Evolutionary conservation across 2,797 vertebrate genomes (phyloP).

Genomic region (Syngnathus rostellatus): DNA sequence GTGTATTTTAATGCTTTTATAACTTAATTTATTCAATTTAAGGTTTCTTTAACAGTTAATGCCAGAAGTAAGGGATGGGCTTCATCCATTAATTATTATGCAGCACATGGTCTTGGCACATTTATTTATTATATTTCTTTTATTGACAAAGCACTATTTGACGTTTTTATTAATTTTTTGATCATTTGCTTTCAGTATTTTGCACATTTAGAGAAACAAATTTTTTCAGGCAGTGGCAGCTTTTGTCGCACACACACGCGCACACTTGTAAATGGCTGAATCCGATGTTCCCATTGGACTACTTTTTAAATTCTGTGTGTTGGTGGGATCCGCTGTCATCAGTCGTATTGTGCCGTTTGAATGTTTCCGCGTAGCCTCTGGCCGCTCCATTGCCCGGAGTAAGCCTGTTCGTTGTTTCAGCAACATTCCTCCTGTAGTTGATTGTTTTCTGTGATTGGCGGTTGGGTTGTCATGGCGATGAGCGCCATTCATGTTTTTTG

Average conservation of each 20-base stretch:
- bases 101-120: conserved; percentile 77
- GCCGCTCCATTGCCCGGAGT: background rate
- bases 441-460: conserved; percentile 90
- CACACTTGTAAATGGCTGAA: conserved; percentile 71
- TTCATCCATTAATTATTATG: conserved; percentile 3
- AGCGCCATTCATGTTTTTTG: conserved; percentile 80
- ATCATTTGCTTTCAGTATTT: conserved; percentile 77
- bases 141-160: conserved; percentile 59
- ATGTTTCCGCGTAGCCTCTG: conserved; percentile 80
- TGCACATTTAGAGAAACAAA: conserved; percentile 81
- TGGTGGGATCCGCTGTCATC: conserved; percentile 60
- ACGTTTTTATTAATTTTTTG: conserved; percentile 26
- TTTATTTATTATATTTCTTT: conserved; percentile 34
- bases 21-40: conserved; percentile 36
- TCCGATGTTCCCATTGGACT: conserved; percentile 44
- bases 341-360: conserved; percentile 78
- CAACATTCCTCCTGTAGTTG: conserved; percentile 86
- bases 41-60: conserved; percentile 32
- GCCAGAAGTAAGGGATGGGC: background rate
- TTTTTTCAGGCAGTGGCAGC: conserved; percentile 75
- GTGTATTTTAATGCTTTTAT: conserved; percentile 37
- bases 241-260: conserved; percentile 70
- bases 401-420: conserved; percentile 57
- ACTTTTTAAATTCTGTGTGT: conserved; percentile 13
- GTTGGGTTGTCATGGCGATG: conserved; percentile 79